These are phyloP conservation scores for Atopsyche davidsoni DNA, from an alignment of 1,140 invertebrate species.

Conservation along the genomic window DNA sequence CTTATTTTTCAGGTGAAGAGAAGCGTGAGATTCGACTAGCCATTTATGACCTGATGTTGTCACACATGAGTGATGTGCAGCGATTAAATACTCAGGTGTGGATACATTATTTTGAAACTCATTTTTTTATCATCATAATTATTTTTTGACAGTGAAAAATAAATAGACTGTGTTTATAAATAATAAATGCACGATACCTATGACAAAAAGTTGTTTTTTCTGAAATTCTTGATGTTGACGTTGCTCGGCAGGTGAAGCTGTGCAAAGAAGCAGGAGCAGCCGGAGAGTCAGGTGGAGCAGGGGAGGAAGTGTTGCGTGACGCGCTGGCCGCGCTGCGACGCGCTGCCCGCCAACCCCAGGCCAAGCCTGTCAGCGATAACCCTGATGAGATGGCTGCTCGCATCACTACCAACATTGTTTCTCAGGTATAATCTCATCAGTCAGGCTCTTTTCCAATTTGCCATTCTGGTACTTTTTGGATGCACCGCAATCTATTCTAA, in stretches of 20 bases:
- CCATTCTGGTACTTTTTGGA: too few species aligned
- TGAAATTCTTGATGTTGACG: neutral
- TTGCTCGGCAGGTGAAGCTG: conserved; percentile 21
- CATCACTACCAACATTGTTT: conserved; percentile 23
- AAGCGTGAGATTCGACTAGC: conserved; percentile 12
- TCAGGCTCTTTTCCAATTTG: too few species aligned
- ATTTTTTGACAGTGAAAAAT: conserved; percentile 1
- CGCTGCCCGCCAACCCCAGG: conserved; percentile 1
- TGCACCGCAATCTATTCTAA: too few species aligned
- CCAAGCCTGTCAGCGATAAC: neutral
- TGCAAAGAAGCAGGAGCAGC: conserved; percentile 14
- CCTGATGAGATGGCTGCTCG: conserved; percentile 19
- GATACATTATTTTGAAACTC: neutral
- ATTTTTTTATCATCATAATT: neutral
- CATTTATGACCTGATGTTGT: conserved; percentile 27
- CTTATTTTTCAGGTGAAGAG: conserved; percentile 21
- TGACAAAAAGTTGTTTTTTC: neutral
- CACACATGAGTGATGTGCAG: conserved; percentile 23
- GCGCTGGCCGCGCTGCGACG: conserved; percentile 15
- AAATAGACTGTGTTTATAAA: neutral
- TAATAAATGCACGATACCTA: neutral
- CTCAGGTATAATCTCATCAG: conserved; percentile 20
- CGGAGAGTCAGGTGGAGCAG: conserved; percentile 1
- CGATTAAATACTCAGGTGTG: conserved; percentile 24
- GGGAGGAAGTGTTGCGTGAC: conserved; percentile 19